phyloP scores from a whole-genome alignment of 2,888 invertebrate species.

The Tricholauxania praeusta region DNA sequence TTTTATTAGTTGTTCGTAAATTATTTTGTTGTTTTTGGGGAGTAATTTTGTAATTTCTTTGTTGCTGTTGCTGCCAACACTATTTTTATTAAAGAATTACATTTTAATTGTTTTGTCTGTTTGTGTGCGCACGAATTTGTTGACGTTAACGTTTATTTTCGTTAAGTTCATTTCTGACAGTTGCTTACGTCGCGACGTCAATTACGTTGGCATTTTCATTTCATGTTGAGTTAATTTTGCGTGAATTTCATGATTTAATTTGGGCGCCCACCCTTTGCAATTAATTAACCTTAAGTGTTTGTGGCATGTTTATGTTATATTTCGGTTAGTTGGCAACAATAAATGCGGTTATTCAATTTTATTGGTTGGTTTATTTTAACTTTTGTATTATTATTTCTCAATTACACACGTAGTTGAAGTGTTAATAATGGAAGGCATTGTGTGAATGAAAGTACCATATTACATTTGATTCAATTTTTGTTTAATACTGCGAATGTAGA shows the following conservation, averaged over 20 bases:
- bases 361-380: conserved; percentile 3
- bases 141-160: conserved; percentile 8
- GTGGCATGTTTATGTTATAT: not conserved
- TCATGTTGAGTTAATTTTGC: conserved; percentile 23
- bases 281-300: conserved; percentile 11
- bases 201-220: not conserved
- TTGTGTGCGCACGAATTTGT: not conserved
- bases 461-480: too few relatives aligned
- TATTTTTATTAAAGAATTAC: not conserved
- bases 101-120: conserved; percentile 10
- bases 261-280: not conserved
- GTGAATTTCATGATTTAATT: too few relatives aligned
- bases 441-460: too few relatives aligned
- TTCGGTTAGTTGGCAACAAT: not conserved
- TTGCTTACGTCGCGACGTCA: conserved; percentile 12
- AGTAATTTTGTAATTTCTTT: not conserved
- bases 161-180: conserved; percentile 15
- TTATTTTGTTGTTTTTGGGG: too few relatives aligned
- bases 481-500: too few relatives aligned
- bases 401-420: not conserved
- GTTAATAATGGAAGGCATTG: too few relatives aligned
- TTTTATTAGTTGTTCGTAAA: not conserved
- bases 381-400: not conserved
- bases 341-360: not conserved
- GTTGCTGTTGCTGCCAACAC: not conserved